phyloP scores from a whole-genome alignment of 1,140 invertebrate species.

The Zelostemma sp. region DNA sequence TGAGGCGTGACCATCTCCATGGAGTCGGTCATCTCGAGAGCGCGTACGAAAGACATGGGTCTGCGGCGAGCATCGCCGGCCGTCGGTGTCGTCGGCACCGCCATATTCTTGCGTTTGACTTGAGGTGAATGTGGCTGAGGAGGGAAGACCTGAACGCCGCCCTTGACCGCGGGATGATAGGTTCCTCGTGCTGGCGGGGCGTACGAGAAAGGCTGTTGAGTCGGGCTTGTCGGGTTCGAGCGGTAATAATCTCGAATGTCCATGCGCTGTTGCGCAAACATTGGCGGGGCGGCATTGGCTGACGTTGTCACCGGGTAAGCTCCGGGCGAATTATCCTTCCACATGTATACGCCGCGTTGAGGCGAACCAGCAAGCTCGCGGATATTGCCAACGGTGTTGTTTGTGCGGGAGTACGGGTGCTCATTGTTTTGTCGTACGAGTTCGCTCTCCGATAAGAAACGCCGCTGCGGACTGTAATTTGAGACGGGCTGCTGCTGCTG shows the following conservation, averaged over 20 bases:
- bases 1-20: slow-evolving; percentile 76
- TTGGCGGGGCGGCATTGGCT: slow-evolving; percentile 48
- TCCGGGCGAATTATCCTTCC: slow-evolving; percentile 81
- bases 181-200: slow-evolving; percentile 56
- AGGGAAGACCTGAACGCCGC: slow-evolving; percentile 78
- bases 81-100: slow-evolving; percentile 66
- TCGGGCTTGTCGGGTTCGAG: slow-evolving; percentile 84
- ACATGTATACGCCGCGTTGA: slow-evolving; percentile 85
- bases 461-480: slow-evolving; percentile 79
- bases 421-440: slow-evolving; percentile 78
- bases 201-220: slow-evolving; percentile 72
- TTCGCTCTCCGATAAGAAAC: slow-evolving; percentile 89
- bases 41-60: slow-evolving; percentile 93
- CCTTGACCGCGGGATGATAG: slow-evolving; percentile 75
- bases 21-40: slow-evolving; percentile 90
- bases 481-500: slow-evolving; percentile 54
- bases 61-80: slow-evolving; percentile 71
- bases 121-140: slow-evolving; percentile 75
- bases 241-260: slow-evolving; percentile 73
- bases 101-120: slow-evolving; percentile 73
- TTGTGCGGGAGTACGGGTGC: slow-evolving; percentile 69
- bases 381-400: slow-evolving; percentile 74
- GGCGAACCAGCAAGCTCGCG: slow-evolving; percentile 87
- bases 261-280: slow-evolving; percentile 57
- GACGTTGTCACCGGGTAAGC: slow-evolving; percentile 59